Evolutionary conservation across 1,140 invertebrate species (phyloP), one percentile per base, ranked within the genome.

Genomic region (Solen grandis): DNA sequence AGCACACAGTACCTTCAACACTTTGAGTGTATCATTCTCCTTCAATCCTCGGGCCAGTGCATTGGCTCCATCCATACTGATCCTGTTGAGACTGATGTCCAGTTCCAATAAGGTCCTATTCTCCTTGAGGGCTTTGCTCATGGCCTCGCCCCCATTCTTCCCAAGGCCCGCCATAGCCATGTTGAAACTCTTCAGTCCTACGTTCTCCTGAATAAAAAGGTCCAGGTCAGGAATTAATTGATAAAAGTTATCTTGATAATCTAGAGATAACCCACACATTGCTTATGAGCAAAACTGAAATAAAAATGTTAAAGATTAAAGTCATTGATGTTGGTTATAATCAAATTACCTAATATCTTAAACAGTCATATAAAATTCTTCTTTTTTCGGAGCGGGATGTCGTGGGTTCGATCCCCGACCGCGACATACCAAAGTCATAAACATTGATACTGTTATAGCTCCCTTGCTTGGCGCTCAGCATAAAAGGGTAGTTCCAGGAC

Each of bases 31-130:
- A 69, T 88, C 88, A 60, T 90, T 90, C 29, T 79, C 83, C 19
- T 84, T 79, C 5, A 91, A 50, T 0, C 89, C 88, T 14, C 38
- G 59, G 19, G 87, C 86, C 29, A 91, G 59, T 27, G 72, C 69
- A 0, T 63, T 41, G 10, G 84, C 82, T 1, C 88, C 89, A 66
- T 87, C 85, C 31, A 86, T 55, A 25, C 86, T 82, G 19, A 88
- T 90, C 52, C 88, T 83, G 73, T 89, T 90, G 59, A 87, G 85
- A 38, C 86, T 87, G 36, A 90, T 73, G 80, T 90, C 87, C 0
- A 91, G 73, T 60, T 89, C 88, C 25, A 82, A 57, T 5, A 91
- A 60, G 5, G 88, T 88, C n/a, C 84, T 66, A 68, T 90, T 90
- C 52, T 88, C 74, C 55, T 65, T 76, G n/a, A 91, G 69, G 10